Base-by-base conservation (phyloP, 2,113 vertebrate species). In the Monopterus albus region DNA sequence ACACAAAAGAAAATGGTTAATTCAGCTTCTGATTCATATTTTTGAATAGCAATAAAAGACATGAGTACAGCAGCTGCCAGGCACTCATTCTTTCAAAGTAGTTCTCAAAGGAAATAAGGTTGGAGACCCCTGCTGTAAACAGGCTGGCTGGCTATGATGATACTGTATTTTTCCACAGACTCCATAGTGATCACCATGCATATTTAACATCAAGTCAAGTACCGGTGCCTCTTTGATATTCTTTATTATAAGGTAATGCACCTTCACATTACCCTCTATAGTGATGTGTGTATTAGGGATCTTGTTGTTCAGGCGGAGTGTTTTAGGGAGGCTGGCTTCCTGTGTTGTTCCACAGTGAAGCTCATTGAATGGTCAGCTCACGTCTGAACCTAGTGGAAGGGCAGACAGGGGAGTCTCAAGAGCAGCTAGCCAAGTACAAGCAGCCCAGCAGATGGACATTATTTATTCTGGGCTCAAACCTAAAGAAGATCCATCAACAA, bases 311-410 rank as follows among this genome's bases (percentile, higher is more conserved):
- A 12, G 26, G 25, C 11, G 35, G 39, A 68, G 6, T 35, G 29
- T 68, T 73, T 51, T n/a, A 33, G 29, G 52, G 58, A 36, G 8
- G 31, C 13, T n/a, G 26, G 1, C 45, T 43, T 26, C 40, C 35
- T 35, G 20, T 61, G 18, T 21, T 20, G 10, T 36, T 73, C 25
- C 47, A 62, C 47, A 38, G 21, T 28, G 36, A 14, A 36, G 67
- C 67, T 81, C 58, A 82, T 68, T 81, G 38, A 78, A 23, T 9
- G 61, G 13, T 68, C 33, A 3, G 49, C 65, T 77, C 72, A 72
- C 29, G 20, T 77, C 78, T 68, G 26, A 53, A 68, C 52, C 39
- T 25, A 20, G 62, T 57, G 38, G 39, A 66, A 83, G 72, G 45
- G 36, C 51, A 77, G 75, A 49, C 51, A 14, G 62, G 62, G 56